These are phyloP conservation scores for Branchinecta lynchi DNA, from an alignment of 1,140 invertebrate species.

Conservation along the genomic window DNA sequence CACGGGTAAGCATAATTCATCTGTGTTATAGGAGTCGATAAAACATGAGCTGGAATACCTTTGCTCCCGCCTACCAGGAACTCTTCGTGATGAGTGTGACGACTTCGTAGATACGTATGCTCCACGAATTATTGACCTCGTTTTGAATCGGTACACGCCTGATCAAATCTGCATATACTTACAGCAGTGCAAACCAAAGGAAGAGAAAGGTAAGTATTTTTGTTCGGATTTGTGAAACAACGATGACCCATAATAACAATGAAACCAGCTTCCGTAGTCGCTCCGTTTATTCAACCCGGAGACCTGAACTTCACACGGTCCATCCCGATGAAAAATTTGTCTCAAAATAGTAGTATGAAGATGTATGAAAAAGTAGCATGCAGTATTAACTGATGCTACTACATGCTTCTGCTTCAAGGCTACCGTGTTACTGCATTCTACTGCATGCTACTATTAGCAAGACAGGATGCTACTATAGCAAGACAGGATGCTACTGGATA, in stretches of 20 bases:
- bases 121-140: constrained; percentile 54
- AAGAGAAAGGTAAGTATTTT: not conserved
- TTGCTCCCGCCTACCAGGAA: constrained; percentile 48
- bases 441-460: too few relatives aligned
- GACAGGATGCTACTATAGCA: too few relatives aligned
- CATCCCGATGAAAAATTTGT: too few relatives aligned
- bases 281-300: not conserved
- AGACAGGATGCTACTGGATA: too few relatives aligned
- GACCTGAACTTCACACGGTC: too few relatives aligned
- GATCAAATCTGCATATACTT: constrained; percentile 59
- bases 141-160: constrained; percentile 54
- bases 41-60: constrained; percentile 49
- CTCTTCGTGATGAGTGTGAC: constrained; percentile 46
- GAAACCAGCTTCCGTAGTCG: not conserved
- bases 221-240: not conserved
- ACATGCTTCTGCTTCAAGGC: too few relatives aligned
- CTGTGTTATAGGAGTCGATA: constrained; percentile 42
- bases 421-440: too few relatives aligned
- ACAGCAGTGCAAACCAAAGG: constrained; percentile 42
- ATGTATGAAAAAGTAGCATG: too few relatives aligned
- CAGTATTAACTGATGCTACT: too few relatives aligned
- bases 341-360: too few relatives aligned
- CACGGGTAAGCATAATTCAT: too few relatives aligned
- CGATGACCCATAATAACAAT: not conserved
- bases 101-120: constrained; percentile 59